Evolutionary conservation across 2,113 vertebrate species (phyloP).

Genomic region (Cephalopholis sonnerati): DNA sequence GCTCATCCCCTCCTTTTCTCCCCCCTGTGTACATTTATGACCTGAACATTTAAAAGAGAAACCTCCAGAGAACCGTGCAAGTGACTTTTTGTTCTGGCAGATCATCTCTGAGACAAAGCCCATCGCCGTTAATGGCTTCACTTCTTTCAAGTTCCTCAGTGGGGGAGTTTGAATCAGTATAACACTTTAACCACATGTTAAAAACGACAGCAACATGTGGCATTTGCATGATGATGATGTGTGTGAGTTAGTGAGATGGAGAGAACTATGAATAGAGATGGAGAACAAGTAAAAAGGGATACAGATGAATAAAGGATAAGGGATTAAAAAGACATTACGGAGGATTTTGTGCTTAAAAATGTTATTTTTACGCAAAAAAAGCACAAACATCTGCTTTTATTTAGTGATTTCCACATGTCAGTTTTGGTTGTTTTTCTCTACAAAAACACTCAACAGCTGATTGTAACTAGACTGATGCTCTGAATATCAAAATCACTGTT

Average conservation of each 20-base stretch:
- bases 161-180: conserved; percentile 8
- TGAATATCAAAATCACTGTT: neutral
- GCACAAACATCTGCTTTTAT: conserved; percentile 25
- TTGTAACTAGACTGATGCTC: neutral
- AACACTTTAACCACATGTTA: conserved; percentile 51
- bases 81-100: conserved; percentile 14
- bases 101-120: conserved; percentile 56
- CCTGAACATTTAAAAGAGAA: neutral
- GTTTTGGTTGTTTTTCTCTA: neutral
- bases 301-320: neutral
- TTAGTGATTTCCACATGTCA: conserved; percentile 11
- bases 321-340: conserved; percentile 2
- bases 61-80: conserved; percentile 17
- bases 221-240: neutral
- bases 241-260: neutral
- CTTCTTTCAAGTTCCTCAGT: conserved; percentile 26
- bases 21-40: conserved; percentile 13
- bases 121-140: conserved; percentile 58
- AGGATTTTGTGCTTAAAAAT: conserved; percentile 9
- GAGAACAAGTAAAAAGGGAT: neutral
- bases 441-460: neutral
- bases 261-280: conserved; percentile 1
- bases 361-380: neutral
- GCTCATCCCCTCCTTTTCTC: neutral
- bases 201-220: conserved; percentile 46